These are phyloP conservation scores for Pseudachorutes palmiensis DNA, from an alignment of 1,140 invertebrate species.

Conservation along the genomic window DNA sequence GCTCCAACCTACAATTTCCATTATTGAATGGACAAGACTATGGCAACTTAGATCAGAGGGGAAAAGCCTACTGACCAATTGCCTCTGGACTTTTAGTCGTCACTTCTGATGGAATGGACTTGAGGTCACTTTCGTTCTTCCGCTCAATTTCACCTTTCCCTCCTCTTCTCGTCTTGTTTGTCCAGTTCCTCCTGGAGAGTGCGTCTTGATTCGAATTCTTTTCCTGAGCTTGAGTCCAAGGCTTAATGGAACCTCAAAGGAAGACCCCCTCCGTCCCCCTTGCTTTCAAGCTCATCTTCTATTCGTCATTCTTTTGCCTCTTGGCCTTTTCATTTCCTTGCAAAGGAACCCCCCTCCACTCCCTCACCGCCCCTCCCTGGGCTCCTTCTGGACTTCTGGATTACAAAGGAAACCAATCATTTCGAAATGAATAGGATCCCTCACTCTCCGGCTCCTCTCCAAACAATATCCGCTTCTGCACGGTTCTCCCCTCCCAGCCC, in stretches of 20 bases:
- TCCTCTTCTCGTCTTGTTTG: background rate
- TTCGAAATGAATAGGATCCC: background rate
- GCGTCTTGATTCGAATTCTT: background rate
- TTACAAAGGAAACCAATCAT: conserved; percentile 2
- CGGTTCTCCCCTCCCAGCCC: background rate
- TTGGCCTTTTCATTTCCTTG: conserved; percentile 2
- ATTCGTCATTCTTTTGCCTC: background rate
- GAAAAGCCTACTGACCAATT: too few relatives aligned
- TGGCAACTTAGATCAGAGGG: too few relatives aligned
- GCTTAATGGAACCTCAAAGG: background rate
- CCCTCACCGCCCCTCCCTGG: background rate
- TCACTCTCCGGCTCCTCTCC: background rate
- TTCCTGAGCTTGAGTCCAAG: too few relatives aligned
- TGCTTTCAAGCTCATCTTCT: background rate
- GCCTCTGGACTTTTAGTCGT: too few relatives aligned
- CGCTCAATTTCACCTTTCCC: background rate
- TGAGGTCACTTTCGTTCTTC: background rate
- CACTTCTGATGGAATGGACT: too few relatives aligned
- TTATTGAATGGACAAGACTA: too few relatives aligned
- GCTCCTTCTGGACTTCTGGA: background rate
- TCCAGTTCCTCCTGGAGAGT: background rate
- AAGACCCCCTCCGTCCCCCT: background rate
- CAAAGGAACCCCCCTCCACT: background rate
- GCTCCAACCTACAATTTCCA: too few relatives aligned
- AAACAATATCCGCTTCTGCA: background rate